Conservation (phyloP, 2,113 vertebrate genomes). For the Danionella cerebrum region DNA sequence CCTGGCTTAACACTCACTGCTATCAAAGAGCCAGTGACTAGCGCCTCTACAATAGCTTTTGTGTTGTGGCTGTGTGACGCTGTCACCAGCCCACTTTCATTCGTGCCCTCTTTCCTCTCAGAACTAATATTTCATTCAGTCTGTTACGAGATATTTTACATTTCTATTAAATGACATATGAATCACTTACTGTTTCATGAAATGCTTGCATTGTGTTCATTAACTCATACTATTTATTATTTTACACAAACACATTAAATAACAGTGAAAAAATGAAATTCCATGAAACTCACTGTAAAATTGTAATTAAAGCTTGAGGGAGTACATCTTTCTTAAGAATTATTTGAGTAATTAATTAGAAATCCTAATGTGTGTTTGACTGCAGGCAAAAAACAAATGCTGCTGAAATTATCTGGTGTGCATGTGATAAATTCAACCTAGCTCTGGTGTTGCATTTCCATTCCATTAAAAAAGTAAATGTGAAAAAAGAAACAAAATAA, state of each 20-base stretch:
- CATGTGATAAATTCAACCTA: background rate
- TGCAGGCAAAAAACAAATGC: background rate
- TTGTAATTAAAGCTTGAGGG: background rate
- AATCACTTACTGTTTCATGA: too few species aligned
- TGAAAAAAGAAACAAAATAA: too few species aligned
- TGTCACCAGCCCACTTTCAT: slow-evolving; percentile 15
- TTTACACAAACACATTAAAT: too few species aligned
- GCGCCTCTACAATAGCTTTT: slow-evolving; percentile 34
- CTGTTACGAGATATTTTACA: background rate
- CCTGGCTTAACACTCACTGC: slow-evolving; percentile 6
- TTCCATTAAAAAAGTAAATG: too few species aligned
- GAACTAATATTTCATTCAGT: slow-evolving; percentile 10
- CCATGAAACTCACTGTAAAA: background rate
- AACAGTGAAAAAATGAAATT: background rate
- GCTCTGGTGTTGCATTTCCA: too few species aligned
- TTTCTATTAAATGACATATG: too few species aligned
- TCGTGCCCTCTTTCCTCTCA: slow-evolving; percentile 11
- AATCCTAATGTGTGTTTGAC: background rate
- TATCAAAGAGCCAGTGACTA: slow-evolving; percentile 21
- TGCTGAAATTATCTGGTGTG: background rate
- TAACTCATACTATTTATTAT: too few species aligned
- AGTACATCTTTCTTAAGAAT: background rate
- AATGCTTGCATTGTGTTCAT: too few species aligned
- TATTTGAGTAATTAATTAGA: slow-evolving; percentile 2
- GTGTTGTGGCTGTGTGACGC: slow-evolving; percentile 17